Base-by-base conservation (phyloP, 1,140 invertebrate species). In the Mercenaria mercenaria region DNA sequence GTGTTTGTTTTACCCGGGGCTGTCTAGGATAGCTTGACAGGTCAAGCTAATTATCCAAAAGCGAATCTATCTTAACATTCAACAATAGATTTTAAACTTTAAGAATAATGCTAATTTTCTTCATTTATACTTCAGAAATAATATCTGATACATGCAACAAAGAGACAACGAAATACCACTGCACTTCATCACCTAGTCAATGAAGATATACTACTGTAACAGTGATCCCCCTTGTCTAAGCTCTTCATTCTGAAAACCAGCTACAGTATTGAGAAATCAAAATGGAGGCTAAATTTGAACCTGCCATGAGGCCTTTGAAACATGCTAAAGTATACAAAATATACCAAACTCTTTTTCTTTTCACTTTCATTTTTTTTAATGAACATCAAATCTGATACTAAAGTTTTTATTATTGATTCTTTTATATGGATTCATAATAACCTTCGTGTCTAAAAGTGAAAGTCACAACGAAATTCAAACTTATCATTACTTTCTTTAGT, bases 1-100 rank as follows among this genome's bases (percentile, higher is more conserved):
- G 50, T 88, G 86, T 88, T 88, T 88, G 86, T 88, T 88, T 88
- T 88, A 88, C 86, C 86, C 34, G 86, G 34, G 86, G 86, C 76
- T 72, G 72, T 88, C 86, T 81, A 39, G 64, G 56, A 80, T 81
- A 88, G 32, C 43, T 61, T 77, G 84, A 61, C 77, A 72, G 76
- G 59, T 69, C 77, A 88, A 20, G 11, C 72, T 79, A 88, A 81
- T 88, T 88, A 88, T 59, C 50, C 32, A 76, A 20, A 72, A 87
- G 32, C 34, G 77, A 87, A 87, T 32, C 84, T 87, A 87, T 34
- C 76, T 74, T 15, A 81, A 61, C 32, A 81, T 80, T 69, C 59
- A 81, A 74, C 83, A 59, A 80, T 8, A 26, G 2, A 67, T 29
- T 20, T 79, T 39, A 79, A 41, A 74, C 20, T 37, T 56, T 37